A percentile compares a stretch with the other conserved stretches of the same genome.
Conservation (phyloP, 1,140 invertebrate genomes). For the Agraylea sexmaculata region DNA sequence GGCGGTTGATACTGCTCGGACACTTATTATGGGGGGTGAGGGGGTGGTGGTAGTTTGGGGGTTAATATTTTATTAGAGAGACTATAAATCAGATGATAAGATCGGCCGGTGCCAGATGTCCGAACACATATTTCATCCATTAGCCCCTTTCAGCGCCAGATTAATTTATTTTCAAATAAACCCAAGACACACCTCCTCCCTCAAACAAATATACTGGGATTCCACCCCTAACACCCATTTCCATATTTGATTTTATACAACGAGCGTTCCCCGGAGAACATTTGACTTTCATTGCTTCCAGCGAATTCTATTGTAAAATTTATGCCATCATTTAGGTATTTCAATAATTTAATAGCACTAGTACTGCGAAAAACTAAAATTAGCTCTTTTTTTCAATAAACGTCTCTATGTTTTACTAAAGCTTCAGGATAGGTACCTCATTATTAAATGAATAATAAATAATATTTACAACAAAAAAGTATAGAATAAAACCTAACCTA, state of each 20-base stretch:
- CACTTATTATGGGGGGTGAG: too few species aligned
- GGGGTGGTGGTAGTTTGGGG: too few species aligned
- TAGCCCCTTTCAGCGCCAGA: constrained; percentile 21
- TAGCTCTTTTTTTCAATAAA: too few species aligned
- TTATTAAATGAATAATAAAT: too few species aligned
- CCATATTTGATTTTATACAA: neutral
- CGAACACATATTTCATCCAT: constrained; percentile 21
- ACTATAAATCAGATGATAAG: constrained; percentile 21
- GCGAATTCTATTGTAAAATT: neutral
- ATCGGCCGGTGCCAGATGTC: constrained; percentile 19
- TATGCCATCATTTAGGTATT: neutral
- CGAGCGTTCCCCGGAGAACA: neutral
- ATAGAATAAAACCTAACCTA: too few species aligned
- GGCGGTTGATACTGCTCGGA: too few species aligned
- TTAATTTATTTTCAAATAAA: constrained; percentile 23
- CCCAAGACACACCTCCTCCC: too few species aligned
- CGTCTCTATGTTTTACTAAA: too few species aligned
- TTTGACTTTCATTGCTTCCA: constrained; percentile 5
- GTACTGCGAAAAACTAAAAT: too few species aligned
- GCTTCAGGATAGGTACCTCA: too few species aligned
- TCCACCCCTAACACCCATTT: neutral
- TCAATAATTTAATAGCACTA: neutral
- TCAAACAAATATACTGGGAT: too few species aligned
- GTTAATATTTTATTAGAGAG: constrained; percentile 17
- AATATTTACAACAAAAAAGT: too few species aligned